Evolutionary conservation across 2,113 vertebrate species (phyloP).

Genomic region (Crocuta crocuta): DNA sequence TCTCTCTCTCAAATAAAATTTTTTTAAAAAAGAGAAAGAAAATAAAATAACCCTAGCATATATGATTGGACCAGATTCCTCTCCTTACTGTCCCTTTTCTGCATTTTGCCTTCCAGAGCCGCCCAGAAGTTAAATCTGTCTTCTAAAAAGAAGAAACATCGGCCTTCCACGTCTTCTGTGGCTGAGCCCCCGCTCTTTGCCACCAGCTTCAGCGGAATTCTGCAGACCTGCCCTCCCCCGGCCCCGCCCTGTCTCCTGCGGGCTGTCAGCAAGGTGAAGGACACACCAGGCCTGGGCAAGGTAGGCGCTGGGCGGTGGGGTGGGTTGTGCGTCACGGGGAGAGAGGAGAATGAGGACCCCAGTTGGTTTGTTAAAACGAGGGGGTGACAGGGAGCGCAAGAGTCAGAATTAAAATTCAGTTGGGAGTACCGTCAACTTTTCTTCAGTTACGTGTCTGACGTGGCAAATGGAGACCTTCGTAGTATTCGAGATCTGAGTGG

Average conservation of each 20-base stretch:
- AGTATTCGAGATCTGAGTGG: not conserved
- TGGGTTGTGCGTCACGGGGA: not conserved
- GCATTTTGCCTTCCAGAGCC: conserved; percentile 88
- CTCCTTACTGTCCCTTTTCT: conserved; percentile 26
- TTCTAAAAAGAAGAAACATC: conserved; percentile 97
- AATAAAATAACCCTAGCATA: not conserved
- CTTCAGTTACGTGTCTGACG: not conserved
- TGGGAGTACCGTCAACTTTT: not conserved
- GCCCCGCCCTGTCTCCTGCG: conserved; percentile 97
- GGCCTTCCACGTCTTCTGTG: conserved; percentile 87
- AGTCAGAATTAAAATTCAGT: not conserved
- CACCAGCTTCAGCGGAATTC: conserved; percentile 95
- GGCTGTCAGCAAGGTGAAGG: conserved; percentile 97
- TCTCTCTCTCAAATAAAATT: no score
- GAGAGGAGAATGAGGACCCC: not conserved
- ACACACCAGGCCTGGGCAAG: conserved; percentile 97
- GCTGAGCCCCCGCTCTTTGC: conserved; percentile 94
- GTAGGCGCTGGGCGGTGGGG: conserved; percentile 82
- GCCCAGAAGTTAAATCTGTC: conserved; percentile 98
- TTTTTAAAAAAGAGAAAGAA: not conserved
- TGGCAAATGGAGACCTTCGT: not conserved
- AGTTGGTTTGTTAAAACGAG: not conserved
- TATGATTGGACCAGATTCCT: not conserved
- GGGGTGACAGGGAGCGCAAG: not conserved
- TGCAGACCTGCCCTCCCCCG: conserved; percentile 93